Evolutionary conservation across 2,888 invertebrate genomes (phyloP).

Genomic region (Trichopoda pennipes): DNA sequence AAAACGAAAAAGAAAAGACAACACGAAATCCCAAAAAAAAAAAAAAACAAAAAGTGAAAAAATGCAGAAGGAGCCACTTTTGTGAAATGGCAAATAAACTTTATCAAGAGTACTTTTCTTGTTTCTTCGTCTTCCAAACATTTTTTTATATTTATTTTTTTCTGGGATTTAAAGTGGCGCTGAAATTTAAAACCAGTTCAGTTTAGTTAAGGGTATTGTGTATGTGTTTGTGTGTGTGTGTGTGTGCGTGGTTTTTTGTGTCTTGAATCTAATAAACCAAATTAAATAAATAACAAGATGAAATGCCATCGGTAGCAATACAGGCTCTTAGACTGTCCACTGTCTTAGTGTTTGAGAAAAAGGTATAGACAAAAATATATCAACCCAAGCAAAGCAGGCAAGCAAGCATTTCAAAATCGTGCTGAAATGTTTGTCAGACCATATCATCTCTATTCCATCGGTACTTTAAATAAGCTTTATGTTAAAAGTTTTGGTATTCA

Average conservation of each 20-base stretch:
- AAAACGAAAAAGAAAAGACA: slow-evolving; percentile 3
- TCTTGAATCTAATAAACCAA: slow-evolving; percentile 58
- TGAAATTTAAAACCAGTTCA: slow-evolving; percentile 64
- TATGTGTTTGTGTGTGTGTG: slow-evolving; percentile 26
- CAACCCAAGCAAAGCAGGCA: slow-evolving; percentile 14
- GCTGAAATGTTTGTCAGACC: slow-evolving; percentile 58
- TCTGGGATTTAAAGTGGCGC: slow-evolving; percentile 57
- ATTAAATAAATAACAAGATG: slow-evolving; percentile 44
- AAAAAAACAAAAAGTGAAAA: slow-evolving; percentile 3
- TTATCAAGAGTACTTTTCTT: slow-evolving; percentile 46
- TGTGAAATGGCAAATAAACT: slow-evolving; percentile 55
- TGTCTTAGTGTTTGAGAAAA: background rate
- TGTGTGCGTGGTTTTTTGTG: slow-evolving; percentile 3
- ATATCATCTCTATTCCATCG: slow-evolving; percentile 37
- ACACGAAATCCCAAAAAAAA: background rate
- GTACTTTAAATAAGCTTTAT: slow-evolving; percentile 10
- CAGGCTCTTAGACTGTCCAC: slow-evolving; percentile 44
- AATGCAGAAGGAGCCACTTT: slow-evolving; percentile 46
- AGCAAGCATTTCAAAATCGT: slow-evolving; percentile 53
- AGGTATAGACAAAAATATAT: background rate
- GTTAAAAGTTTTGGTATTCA: no score
- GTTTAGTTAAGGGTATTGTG: slow-evolving; percentile 37
- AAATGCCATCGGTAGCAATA: slow-evolving; percentile 43
- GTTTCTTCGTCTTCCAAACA: background rate
- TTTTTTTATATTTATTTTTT: slow-evolving; percentile 18